These are phyloP conservation scores for Myotis vivesi DNA, from an alignment of 2,797 vertebrate genomes.

Conservation along the genomic window DNA sequence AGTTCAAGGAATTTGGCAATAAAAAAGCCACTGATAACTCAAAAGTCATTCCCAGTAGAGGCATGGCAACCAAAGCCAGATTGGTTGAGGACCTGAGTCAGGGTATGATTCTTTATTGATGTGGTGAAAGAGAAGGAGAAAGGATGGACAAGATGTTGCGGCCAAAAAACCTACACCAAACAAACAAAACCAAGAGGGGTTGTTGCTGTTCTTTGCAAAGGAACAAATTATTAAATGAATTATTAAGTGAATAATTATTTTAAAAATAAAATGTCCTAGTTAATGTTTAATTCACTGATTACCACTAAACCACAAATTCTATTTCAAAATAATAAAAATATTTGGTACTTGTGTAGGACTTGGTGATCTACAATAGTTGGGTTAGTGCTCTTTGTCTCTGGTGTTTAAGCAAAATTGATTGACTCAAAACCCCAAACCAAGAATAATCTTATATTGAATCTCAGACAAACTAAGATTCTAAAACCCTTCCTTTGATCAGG, in stretches of 20 bases:
- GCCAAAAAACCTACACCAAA: not conserved
- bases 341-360: not conserved
- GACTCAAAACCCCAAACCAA: constrained; percentile 52
- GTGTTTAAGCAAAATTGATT: constrained; percentile 59
- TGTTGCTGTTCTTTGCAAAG: not conserved
- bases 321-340: constrained; percentile 52
- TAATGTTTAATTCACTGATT: not conserved
- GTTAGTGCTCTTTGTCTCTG: not conserved
- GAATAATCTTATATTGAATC: constrained; percentile 56
- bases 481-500: constrained; percentile 73
- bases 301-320: not conserved
- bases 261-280: constrained; percentile 11
- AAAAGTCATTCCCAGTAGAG: not conserved
- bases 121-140: not conserved
- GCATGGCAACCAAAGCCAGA: not conserved
- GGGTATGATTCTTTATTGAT: not conserved
- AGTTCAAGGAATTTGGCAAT: not conserved
- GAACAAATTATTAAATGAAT: not conserved
- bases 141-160: not conserved
- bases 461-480: constrained; percentile 66
- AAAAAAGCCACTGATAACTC: not conserved
- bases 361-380: not conserved
- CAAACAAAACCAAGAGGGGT: not conserved
- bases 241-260: not conserved
- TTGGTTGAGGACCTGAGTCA: not conserved